Conservation (phyloP, 2,113 vertebrate species). For the Cygnus atratus region DNA sequence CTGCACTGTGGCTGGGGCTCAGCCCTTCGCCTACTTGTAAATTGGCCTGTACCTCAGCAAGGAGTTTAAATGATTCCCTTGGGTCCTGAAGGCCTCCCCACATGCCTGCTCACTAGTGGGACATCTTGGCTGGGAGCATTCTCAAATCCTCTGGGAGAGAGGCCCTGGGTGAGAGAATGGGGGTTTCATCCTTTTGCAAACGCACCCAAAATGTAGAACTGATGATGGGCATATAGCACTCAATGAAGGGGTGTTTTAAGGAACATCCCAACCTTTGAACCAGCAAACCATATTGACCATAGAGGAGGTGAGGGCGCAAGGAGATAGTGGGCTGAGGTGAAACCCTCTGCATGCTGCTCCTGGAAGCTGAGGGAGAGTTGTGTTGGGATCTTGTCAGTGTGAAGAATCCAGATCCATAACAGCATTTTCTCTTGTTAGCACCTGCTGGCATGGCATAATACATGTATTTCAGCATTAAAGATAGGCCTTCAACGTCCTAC, state of each 20-base stretch:
- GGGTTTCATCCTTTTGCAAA: background rate
- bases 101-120: background rate
- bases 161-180: background rate
- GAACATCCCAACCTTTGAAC: background rate
- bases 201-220: background rate
- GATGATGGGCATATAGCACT: background rate
- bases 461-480: background rate
- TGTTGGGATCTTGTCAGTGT: background rate
- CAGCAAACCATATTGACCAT: background rate
- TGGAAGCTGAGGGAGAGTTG: background rate
- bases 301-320: background rate
- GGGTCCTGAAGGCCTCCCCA: background rate
- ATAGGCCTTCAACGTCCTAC: background rate
- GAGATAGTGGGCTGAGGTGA: background rate
- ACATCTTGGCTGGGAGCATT: background rate
- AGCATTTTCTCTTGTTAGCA: background rate
- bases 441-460: background rate
- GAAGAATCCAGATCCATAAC: background rate
- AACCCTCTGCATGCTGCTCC: background rate
- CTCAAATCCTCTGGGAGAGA: background rate
- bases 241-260: background rate
- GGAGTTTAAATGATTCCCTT: background rate
- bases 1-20: background rate
- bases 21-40: background rate
- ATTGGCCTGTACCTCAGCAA: background rate